Conservation (phyloP, 2,888 invertebrate genomes). For the Smittia sp. region DNA sequence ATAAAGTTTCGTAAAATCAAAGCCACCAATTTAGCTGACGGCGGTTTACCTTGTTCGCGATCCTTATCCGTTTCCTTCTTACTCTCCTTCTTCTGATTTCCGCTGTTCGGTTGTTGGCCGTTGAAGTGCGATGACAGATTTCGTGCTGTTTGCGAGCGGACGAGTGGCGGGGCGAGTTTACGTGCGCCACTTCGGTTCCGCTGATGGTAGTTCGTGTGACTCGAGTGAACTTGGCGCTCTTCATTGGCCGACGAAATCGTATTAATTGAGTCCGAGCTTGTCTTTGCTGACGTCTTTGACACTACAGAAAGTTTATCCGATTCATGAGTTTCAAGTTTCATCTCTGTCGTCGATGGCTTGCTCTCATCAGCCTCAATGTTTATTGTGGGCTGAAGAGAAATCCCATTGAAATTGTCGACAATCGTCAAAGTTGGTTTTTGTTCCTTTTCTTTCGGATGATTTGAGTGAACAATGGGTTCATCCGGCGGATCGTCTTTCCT, state of each 20-base stretch:
- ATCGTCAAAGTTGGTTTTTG: conserved; percentile 27
- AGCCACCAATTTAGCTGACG: no score
- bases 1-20: no score
- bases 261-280: conserved; percentile 31
- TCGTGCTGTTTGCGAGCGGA: conserved; percentile 43
- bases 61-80: conserved; percentile 48
- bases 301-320: conserved; percentile 37
- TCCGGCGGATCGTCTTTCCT: background rate
- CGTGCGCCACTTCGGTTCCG: conserved; percentile 33
- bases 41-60: conserved; percentile 49
- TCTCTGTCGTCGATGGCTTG: background rate
- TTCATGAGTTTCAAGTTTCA: conserved; percentile 4
- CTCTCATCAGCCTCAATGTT: background rate
- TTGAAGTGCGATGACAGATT: conserved; percentile 42
- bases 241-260: conserved; percentile 13
- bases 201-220: conserved; percentile 26
- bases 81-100: conserved; percentile 17
- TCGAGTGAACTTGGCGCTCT: conserved; percentile 32
- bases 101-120: conserved; percentile 33
- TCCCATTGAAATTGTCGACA: conserved; percentile 30
- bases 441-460: conserved; percentile 9
- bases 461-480: background rate
- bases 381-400: conserved; percentile 31
- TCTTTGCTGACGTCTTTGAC: conserved; percentile 35
- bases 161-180: conserved; percentile 36